A percentile compares a stretch with the other conserved stretches of the same genome.
Conservation (phyloP, 2,888 invertebrate species). For the Parasteatoda lunata region DNA sequence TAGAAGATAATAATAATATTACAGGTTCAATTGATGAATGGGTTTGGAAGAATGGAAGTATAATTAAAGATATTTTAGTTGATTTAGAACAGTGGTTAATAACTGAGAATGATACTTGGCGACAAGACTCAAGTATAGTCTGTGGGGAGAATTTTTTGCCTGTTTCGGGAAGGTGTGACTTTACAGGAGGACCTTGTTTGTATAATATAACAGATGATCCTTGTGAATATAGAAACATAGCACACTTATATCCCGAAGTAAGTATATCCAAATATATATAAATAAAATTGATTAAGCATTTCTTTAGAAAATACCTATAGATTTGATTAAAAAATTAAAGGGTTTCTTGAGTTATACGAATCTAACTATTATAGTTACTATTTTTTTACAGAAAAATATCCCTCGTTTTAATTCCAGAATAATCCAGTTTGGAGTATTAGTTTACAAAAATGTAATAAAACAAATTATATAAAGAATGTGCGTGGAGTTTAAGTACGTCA, state of each 20-base stretch:
- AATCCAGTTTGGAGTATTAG: too few species aligned
- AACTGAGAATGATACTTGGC: slow-evolving; percentile 47
- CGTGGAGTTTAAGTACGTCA: too few species aligned
- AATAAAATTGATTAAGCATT: not conserved
- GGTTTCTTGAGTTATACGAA: too few species aligned
- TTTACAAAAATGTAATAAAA: too few species aligned
- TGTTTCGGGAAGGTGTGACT: slow-evolving; percentile 67
- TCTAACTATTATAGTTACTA: too few species aligned
- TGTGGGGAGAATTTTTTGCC: slow-evolving; percentile 61
- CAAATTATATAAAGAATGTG: too few species aligned
- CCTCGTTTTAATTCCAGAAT: too few species aligned
- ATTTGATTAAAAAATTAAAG: too few species aligned
- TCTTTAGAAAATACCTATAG: too few species aligned
- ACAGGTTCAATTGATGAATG: slow-evolving; percentile 48
- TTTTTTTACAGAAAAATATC: too few species aligned
- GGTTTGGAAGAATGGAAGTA: slow-evolving; percentile 56
- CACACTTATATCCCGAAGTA: slow-evolving; percentile 63
- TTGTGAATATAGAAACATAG: slow-evolving; percentile 72
- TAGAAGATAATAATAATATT: slow-evolving; percentile 34
- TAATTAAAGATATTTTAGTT: slow-evolving; percentile 43
- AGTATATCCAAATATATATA: not conserved
- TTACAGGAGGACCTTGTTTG: slow-evolving; percentile 72
- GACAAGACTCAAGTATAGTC: slow-evolving; percentile 43
- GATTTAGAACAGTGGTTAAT: slow-evolving; percentile 38
- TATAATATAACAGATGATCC: slow-evolving; percentile 74